Base-by-base conservation (phyloP, 2,888 invertebrate species). In the Zygaena filipendulae region DNA sequence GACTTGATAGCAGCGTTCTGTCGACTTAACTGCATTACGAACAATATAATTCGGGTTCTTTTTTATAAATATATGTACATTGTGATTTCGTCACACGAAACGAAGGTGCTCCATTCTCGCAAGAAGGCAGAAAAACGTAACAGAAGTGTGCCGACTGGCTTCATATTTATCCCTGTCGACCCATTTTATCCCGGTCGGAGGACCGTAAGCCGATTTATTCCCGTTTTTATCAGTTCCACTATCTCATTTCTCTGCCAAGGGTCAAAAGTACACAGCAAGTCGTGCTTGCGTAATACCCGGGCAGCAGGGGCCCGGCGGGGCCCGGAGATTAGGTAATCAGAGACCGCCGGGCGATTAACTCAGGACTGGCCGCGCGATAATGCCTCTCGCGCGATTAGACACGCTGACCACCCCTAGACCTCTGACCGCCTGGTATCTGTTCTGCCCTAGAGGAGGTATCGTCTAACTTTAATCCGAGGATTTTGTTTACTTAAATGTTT, bases 311-410 rank as follows among this genome's bases (percentile, higher is more conserved):
- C 45, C 58, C 68, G 59, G 35, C 63, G 56, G 58, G 48, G 53
- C 52, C 49, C 52, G 59, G 60, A 63, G 74, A 72, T 71, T 71
- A 68, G 70, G 64, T 74, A 74, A 75, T 75, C 77, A 72, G 67
- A 54, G 56, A 51, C 60, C 60, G 55, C 47, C 62, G 68, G 69
- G 58, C 67, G 68, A 72, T 75, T 71, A 71, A 69, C 58, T 59
- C 58, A 51, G 49, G 47, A 50, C 56, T 56, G 60, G 53, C 48
- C 60, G 54, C 55, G 61, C 69, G 77, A 71, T 74, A 75, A 75
- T 70, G 60, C 67, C 64, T 62, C 60, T 58, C 71, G 74, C 66
- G 60, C 75, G 74, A 75, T 72, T 75, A 71, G 67, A 47, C 64
- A 49, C 53, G 54, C 67, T 72, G 74, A 71, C 74, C 74, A 56